phyloP scores from a whole-genome alignment of 2,888 invertebrate genomes.

The Miltochrista miniata region DNA sequence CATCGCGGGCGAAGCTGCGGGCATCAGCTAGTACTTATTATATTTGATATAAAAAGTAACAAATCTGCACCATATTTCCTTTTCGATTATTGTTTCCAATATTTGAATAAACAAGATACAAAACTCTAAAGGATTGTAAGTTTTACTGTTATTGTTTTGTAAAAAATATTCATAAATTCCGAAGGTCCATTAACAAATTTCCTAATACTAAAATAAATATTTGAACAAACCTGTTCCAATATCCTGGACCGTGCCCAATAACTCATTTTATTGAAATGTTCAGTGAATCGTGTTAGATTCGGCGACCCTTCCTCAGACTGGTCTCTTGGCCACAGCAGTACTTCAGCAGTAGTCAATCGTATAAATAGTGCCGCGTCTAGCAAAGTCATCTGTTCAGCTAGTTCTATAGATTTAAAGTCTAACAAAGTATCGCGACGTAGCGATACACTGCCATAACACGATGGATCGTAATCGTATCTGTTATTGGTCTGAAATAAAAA shows the following conservation, averaged over 20 bases:
- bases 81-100: no score
- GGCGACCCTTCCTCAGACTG: constrained; percentile 98
- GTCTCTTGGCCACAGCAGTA: constrained; percentile 98
- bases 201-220: background rate
- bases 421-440: constrained; percentile 86
- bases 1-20: no score
- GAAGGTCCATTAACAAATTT: background rate
- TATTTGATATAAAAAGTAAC: no score
- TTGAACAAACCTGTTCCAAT: constrained; percentile 86
- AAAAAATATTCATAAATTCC: background rate
- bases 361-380: constrained; percentile 97
- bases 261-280: constrained; percentile 99
- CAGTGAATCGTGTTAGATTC: constrained; percentile 97
- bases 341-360: constrained; percentile 98
- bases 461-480: constrained; percentile 72
- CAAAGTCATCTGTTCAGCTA: constrained; percentile 99
- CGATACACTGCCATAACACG: constrained; percentile 71
- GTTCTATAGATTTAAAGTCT: constrained; percentile 96
- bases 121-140: no score
- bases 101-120: no score
- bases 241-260: constrained; percentile 98
- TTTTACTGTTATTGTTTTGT: background rate
- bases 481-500: constrained; percentile 58
- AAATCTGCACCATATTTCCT: no score
- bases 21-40: no score